These are phyloP conservation scores for Physella acuta DNA, from an alignment of 1,140 invertebrate genomes.

Conservation along the genomic window DNA sequence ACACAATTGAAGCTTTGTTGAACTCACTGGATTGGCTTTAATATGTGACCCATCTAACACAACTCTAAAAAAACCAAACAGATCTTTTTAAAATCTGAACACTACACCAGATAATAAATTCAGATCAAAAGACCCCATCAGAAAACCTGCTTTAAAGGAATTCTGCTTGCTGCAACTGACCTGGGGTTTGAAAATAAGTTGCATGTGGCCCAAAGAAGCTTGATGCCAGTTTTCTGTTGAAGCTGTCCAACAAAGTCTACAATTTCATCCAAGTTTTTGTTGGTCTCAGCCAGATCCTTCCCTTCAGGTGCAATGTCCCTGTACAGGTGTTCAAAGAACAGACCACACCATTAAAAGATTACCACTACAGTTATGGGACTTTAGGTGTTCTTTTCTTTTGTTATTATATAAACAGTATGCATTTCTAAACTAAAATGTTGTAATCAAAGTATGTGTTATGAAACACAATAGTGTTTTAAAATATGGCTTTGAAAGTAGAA, in stretches of 20 bases:
- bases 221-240: constrained; percentile 65
- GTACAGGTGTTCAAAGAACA: background rate
- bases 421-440: background rate
- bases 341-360: too few species aligned
- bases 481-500: background rate
- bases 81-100: too few species aligned
- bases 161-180: background rate
- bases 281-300: constrained; percentile 62
- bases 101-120: too few species aligned
- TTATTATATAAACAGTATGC: background rate
- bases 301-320: constrained; percentile 60
- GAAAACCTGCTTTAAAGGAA: too few species aligned
- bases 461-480: background rate
- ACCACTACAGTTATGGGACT: too few species aligned
- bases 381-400: too few species aligned
- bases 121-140: too few species aligned
- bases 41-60: too few species aligned
- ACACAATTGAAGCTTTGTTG: too few species aligned
- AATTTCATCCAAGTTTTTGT: constrained; percentile 66
- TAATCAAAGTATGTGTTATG: background rate
- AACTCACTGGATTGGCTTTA: too few species aligned
- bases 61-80: too few species aligned
- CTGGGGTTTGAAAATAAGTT: constrained; percentile 24
- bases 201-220: constrained; percentile 66
- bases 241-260: constrained; percentile 65